These are phyloP conservation scores for Bellardia bayeri DNA, from an alignment of 2,888 invertebrate genomes.

Conservation along the genomic window DNA sequence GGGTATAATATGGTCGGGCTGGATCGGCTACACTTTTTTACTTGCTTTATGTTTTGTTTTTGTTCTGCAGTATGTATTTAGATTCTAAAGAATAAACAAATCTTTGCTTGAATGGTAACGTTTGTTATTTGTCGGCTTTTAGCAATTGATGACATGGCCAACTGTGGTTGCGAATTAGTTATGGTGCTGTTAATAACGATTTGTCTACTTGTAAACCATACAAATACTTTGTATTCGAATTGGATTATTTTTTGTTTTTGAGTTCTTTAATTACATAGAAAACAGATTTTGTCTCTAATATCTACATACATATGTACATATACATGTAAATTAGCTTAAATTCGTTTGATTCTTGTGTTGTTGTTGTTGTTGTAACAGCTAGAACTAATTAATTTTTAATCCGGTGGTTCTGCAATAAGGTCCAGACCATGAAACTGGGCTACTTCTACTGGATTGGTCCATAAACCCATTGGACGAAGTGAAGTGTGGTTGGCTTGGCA, in stretches of 20 bases:
- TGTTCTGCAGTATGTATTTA: not conserved
- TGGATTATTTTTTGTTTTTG: not conserved
- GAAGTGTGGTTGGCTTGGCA: too few relatives aligned
- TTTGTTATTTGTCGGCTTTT: constrained; percentile 49
- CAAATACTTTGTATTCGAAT: not conserved
- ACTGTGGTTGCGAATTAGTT: constrained; percentile 18
- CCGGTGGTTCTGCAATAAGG: too few relatives aligned
- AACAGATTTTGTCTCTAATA: not conserved
- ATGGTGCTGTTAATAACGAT: constrained; percentile 4
- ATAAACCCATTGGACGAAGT: too few relatives aligned
- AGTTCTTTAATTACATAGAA: constrained; percentile 5
- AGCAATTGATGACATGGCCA: constrained; percentile 40
- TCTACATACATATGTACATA: not conserved
- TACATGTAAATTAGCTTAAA: not conserved
- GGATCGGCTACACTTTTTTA: too few relatives aligned
- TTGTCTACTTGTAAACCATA: constrained; percentile 13
- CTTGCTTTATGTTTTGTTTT: not conserved
- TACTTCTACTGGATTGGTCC: too few relatives aligned
- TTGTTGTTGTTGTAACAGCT: too few relatives aligned
- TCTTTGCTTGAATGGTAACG: constrained; percentile 1
- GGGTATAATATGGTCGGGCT: too few relatives aligned
- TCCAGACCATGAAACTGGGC: too few relatives aligned
- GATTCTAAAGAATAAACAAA: not conserved
- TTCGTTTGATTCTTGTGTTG: too few relatives aligned
- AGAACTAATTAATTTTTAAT: too few relatives aligned